Conservation (phyloP, 92 coral and sea anemone genomes). For the Porites cylindrica region DNA sequence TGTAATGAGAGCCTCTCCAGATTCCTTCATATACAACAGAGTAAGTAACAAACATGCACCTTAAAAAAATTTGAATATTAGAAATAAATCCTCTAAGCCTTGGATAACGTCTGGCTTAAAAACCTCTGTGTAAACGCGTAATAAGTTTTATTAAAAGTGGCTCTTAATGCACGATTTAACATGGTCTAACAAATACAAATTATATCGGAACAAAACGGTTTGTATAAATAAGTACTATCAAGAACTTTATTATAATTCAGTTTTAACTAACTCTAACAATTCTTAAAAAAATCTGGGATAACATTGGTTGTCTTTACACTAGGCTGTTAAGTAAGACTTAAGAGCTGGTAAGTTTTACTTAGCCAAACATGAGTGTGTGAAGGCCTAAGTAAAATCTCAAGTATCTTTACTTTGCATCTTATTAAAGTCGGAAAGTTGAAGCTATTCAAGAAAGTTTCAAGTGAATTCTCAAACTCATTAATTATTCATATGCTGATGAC, state of each 20-base stretch:
- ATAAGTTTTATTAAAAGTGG: constrained; percentile 63
- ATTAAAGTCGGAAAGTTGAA: no score
- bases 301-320: neutral
- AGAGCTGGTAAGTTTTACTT: no score
- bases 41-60: constrained; percentile 62
- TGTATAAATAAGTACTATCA: constrained; percentile 32
- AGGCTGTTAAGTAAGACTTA: no score
- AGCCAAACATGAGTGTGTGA: no score
- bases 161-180: constrained; percentile 26
- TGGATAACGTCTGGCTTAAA: constrained; percentile 58
- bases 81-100: constrained; percentile 49
- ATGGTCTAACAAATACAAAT: constrained; percentile 18
- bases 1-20: constrained; percentile 55
- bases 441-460: no score
- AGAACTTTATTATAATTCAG: constrained; percentile 24
- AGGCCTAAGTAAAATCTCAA: no score
- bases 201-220: constrained; percentile 39
- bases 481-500: no score
- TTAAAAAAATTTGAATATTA: constrained; percentile 31
- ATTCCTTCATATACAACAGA: constrained; percentile 15
- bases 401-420: no score
- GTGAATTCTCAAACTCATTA: no score
- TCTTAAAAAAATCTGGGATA: constrained; percentile 5
- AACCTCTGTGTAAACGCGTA: constrained; percentile 36
- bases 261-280: constrained; percentile 19